A percentile compares a stretch with the other conserved stretches of the same genome.
Conservation (phyloP, 2,113 vertebrate species). For the Sebastes schlegelii region DNA sequence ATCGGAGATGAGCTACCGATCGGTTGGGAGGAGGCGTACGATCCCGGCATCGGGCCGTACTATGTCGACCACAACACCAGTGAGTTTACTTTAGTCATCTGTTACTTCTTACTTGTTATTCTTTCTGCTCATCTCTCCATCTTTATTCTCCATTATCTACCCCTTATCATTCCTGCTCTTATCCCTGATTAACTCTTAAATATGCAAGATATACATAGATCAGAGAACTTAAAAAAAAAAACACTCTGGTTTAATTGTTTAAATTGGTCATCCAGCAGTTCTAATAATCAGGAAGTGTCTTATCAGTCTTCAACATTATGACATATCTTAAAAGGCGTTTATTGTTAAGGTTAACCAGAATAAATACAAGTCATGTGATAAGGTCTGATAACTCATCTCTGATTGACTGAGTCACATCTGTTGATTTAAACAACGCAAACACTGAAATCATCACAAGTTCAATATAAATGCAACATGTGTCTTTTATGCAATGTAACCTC, state of each 20-base stretch:
- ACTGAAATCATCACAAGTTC: not conserved
- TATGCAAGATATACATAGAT: not conserved
- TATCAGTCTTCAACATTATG: not conserved
- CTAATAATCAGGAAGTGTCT: not conserved
- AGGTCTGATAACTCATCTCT: not conserved
- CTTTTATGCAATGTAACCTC: not conserved
- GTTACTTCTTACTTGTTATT: not conserved
- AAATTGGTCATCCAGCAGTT: not conserved
- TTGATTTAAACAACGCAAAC: not conserved
- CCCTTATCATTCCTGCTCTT: not conserved
- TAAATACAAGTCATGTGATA: not conserved
- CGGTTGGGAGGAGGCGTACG: slow-evolving; percentile 97
- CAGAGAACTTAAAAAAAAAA: not conserved
- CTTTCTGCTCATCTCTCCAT: slow-evolving; percentile 12
- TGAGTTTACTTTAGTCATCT: slow-evolving; percentile 74
- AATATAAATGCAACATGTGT: not conserved
- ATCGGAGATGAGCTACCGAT: slow-evolving; percentile 96
- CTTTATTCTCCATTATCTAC: not conserved
- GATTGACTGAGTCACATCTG: too few relatives aligned
- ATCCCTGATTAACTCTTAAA: not conserved
- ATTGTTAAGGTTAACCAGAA: not conserved
- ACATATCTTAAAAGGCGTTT: not conserved
- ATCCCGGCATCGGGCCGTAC: slow-evolving; percentile 93
- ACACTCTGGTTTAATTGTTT: not conserved
- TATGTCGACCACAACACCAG: slow-evolving; percentile 99